Evolutionary conservation across 2,888 invertebrate genomes (phyloP).

Genomic region (Tiliacea citrago): DNA sequence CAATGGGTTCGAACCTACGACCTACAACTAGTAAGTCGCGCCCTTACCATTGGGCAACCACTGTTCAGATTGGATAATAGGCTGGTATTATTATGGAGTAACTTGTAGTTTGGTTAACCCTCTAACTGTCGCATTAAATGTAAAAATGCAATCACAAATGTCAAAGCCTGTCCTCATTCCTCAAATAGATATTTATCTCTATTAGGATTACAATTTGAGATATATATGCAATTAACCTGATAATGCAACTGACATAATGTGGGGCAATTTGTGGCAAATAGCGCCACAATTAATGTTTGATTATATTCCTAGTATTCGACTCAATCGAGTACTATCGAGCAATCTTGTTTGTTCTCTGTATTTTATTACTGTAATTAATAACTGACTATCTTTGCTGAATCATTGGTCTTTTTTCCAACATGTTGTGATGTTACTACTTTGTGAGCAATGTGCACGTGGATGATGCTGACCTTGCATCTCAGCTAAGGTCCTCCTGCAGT

Average conservation of each 20-base stretch:
- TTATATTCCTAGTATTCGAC: conserved; percentile 67
- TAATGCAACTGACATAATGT: conserved; percentile 63
- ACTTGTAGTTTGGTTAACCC: not conserved
- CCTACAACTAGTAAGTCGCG: too few relatives aligned
- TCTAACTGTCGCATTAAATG: not conserved
- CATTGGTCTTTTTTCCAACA: conserved; percentile 19
- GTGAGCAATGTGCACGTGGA: conserved; percentile 30
- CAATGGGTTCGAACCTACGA: too few relatives aligned
- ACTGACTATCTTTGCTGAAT: conserved; percentile 28
- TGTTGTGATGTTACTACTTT: conserved; percentile 16
- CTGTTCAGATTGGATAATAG: too few relatives aligned
- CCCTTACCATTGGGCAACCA: too few relatives aligned
- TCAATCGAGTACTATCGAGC: conserved; percentile 55
- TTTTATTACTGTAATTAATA: conserved; percentile 52
- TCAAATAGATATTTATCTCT: conserved; percentile 53
- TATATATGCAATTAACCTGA: conserved; percentile 58
- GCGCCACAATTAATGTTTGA: conserved; percentile 71
- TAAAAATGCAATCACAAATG: conserved; percentile 37
- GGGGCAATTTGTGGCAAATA: conserved; percentile 68
- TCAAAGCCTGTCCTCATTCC: conserved; percentile 44
- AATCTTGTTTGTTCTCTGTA: conserved; percentile 56
- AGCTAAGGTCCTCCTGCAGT: not conserved
- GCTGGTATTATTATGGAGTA: not conserved
- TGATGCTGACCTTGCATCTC: not conserved
- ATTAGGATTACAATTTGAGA: conserved; percentile 55